These are phyloP conservation scores for Agonopterix arenella DNA, from an alignment of 2,888 invertebrate genomes.

Conservation along the genomic window DNA sequence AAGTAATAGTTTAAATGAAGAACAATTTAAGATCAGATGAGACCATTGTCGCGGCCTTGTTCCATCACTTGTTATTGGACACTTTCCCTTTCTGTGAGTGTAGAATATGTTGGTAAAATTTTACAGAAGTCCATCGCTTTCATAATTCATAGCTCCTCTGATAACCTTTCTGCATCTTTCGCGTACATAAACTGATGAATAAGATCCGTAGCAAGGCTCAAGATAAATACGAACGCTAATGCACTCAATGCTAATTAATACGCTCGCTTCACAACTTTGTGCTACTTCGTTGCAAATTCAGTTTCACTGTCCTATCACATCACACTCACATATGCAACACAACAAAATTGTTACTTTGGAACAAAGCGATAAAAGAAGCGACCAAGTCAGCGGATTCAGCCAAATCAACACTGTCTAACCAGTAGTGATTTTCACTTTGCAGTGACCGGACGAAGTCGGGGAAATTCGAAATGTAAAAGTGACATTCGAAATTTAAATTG, in stretches of 20 bases:
- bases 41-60: too few species aligned
- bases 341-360: conserved; percentile 40
- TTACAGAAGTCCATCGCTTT: too few species aligned
- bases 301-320: conserved; percentile 18
- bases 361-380: conserved; percentile 45
- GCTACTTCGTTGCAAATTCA: conserved; percentile 25
- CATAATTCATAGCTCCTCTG: too few species aligned
- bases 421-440: conserved; percentile 74
- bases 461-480: conserved; percentile 66
- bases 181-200: too few species aligned
- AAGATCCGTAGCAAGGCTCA: too few species aligned
- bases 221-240: neutral
- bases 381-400: conserved; percentile 39
- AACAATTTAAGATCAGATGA: too few species aligned
- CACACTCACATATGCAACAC: conserved; percentile 25
- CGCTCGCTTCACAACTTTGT: neutral
- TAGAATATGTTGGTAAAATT: too few species aligned
- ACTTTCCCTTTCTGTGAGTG: too few species aligned
- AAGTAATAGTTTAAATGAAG: too few species aligned
- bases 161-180: too few species aligned
- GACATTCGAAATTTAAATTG: conserved; percentile 32
- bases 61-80: too few species aligned
- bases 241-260: neutral
- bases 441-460: conserved; percentile 73
- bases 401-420: conserved; percentile 48